A percentile compares a stretch with the other conserved stretches of the same genome.
These are phyloP conservation scores for Chelmon rostratus DNA, from an alignment of 2,797 vertebrate species.

Conservation along the genomic window DNA sequence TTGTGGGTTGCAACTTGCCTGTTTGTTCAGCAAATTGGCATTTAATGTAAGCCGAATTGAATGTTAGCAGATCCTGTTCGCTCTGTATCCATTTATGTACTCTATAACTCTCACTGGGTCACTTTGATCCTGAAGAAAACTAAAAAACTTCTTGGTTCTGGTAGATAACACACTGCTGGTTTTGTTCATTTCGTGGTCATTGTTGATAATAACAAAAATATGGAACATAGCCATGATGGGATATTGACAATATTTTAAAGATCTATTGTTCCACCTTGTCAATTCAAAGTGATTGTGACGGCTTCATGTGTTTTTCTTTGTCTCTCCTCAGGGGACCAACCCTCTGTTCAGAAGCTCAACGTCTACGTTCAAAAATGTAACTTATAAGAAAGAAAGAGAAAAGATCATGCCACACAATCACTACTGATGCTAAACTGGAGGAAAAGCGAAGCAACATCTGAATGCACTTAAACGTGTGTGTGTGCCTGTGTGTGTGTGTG, in stretches of 20 bases:
- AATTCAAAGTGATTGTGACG: background rate
- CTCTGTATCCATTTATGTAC: background rate
- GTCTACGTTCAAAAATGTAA: constrained; percentile 97
- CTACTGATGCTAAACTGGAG: constrained; percentile 68
- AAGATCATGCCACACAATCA: constrained; percentile 75
- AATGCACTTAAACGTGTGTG: constrained; percentile 61
- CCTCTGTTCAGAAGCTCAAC: constrained; percentile 97
- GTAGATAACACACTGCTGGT: no score
- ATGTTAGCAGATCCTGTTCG: background rate
- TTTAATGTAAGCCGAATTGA: background rate
- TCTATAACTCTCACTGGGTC: background rate
- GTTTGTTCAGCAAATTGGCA: background rate
- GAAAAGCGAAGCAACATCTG: constrained; percentile 44
- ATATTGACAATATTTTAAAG: background rate
- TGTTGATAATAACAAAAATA: background rate
- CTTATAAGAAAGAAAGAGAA: constrained; percentile 91
- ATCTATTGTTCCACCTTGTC: background rate
- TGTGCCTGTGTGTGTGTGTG: constrained; percentile 29
- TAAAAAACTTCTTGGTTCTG: background rate
- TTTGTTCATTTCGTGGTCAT: background rate
- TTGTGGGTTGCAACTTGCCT: background rate
- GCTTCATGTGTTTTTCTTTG: constrained; percentile 13
- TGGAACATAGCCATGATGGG: background rate
- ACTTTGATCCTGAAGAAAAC: background rate
- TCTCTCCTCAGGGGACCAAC: constrained; percentile 91